These are phyloP conservation scores for Strigamia crassipes DNA, from an alignment of 2,888 invertebrate genomes.

Conservation along the genomic window DNA sequence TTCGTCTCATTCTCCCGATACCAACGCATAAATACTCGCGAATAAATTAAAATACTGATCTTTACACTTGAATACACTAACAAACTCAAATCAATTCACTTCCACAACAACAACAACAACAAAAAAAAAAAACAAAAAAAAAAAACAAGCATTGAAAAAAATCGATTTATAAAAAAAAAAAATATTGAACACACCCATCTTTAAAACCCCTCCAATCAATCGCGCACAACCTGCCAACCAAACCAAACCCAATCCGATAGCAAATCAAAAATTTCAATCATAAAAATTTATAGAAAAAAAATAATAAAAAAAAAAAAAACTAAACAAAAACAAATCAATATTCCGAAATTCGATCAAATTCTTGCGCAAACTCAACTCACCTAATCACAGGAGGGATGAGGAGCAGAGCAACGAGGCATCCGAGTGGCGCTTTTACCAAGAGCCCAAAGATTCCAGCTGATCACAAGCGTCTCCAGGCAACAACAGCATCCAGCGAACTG, in stretches of 20 bases:
- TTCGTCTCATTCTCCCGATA: neutral
- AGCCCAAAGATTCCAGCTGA: conserved; percentile 42
- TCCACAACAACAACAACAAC: neutral
- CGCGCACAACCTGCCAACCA: neutral
- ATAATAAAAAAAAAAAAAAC: neutral
- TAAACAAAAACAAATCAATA: neutral
- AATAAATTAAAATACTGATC: conserved; percentile 2
- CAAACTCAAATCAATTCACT: neutral
- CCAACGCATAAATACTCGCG: neutral
- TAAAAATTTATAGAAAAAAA: neutral
- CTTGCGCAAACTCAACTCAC: neutral
- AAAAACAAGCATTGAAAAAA: too few species aligned
- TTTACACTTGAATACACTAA: neutral
- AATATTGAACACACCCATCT: neutral
- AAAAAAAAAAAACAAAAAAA: neutral
- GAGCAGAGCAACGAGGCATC: conserved; percentile 20
- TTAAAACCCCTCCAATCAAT: neutral
- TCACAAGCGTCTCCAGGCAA: conserved; percentile 42
- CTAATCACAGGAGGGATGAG: conserved; percentile 38
- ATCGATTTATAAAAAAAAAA: too few species aligned
- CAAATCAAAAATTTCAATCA: too few species aligned
- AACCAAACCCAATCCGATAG: too few species aligned
- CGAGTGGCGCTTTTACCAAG: conserved; percentile 39
- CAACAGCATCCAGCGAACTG: conserved; percentile 40
- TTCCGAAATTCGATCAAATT: neutral